phyloP scores from a whole-genome alignment of 2,797 vertebrate species.

The Poeciliopsis gracilis region DNA sequence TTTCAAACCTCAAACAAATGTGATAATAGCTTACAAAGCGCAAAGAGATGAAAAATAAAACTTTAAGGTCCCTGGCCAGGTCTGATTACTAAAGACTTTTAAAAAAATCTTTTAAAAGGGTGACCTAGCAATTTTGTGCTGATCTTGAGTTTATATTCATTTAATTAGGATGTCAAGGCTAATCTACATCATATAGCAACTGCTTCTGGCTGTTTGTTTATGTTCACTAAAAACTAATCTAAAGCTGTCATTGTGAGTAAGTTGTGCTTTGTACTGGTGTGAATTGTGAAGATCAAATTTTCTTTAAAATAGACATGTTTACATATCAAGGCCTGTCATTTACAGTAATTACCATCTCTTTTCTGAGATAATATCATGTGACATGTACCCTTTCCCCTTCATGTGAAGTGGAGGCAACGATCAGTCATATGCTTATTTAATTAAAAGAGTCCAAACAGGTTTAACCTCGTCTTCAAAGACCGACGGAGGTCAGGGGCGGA shows the following conservation, averaged over 20 bases:
- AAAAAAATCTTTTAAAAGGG: constrained; percentile 9
- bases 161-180: constrained; percentile 63
- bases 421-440: constrained; percentile 71
- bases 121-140: constrained; percentile 29
- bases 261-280: constrained; percentile 36
- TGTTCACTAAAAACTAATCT: constrained; percentile 61
- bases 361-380: constrained; percentile 70
- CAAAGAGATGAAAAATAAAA: background rate
- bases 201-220: constrained; percentile 48
- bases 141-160: constrained; percentile 50
- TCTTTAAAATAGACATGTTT: constrained; percentile 68
- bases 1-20: background rate
- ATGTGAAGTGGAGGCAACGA: constrained; percentile 64
- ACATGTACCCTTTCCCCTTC: constrained; percentile 61
- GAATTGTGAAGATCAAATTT: constrained; percentile 34
- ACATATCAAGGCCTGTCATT: constrained; percentile 67
- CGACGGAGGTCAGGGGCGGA: constrained; percentile 29
- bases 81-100: background rate
- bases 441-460: constrained; percentile 67
- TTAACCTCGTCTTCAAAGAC: constrained; percentile 39
- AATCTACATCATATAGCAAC: constrained; percentile 51
- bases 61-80: background rate
- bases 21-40: background rate
- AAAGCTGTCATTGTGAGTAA: constrained; percentile 42
- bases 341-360: constrained; percentile 70